Evolutionary conservation across 2,888 invertebrate species (phyloP).

Genomic region (Idaea dimidiata): DNA sequence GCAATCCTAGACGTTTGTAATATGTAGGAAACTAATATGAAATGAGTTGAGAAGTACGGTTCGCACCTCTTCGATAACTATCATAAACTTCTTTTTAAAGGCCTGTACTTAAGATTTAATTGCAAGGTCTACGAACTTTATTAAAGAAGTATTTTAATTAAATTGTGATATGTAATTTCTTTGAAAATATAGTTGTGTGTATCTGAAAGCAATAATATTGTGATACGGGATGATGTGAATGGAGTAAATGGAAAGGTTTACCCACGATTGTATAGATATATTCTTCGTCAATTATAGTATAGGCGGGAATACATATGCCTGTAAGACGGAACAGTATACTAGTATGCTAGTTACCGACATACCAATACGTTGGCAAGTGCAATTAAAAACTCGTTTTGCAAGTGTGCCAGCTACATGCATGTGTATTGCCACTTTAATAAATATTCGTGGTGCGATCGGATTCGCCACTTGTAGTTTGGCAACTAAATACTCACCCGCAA

Average conservation of each 20-base stretch:
- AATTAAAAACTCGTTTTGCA: no score
- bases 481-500: not conserved
- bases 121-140: no score
- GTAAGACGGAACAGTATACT: no score
- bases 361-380: no score
- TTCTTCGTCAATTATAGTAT: constrained; percentile 71
- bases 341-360: no score
- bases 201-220: constrained; percentile 77
- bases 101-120: constrained; percentile 12
- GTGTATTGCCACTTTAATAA: not conserved
- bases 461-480: constrained; percentile 30
- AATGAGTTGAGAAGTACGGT: no score
- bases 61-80: no score
- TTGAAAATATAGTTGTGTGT: constrained; percentile 67
- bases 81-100: no score
- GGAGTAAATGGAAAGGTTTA: constrained; percentile 50
- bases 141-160: constrained; percentile 56
- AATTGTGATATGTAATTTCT: constrained; percentile 71
- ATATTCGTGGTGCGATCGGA: constrained; percentile 30
- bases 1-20: no score
- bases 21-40: no score
- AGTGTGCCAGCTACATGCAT: no score
- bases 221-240: constrained; percentile 68
- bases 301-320: constrained; percentile 14
- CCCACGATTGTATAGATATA: constrained; percentile 56